Base-by-base conservation (phyloP, 1,140 invertebrate species). In the Musca vetustissima region DNA sequence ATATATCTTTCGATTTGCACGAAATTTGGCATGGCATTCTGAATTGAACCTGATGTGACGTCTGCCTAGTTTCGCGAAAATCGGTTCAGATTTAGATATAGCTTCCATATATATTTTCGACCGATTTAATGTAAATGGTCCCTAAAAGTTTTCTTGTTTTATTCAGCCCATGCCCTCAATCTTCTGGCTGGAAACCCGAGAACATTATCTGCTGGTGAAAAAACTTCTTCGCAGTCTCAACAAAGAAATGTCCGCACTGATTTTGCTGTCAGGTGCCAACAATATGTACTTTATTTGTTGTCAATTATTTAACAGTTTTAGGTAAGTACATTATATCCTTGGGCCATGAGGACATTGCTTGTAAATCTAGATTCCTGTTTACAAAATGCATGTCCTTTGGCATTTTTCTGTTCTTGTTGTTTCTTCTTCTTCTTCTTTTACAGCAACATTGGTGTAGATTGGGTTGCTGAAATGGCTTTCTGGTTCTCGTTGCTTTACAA, bases 221-320 rank as follows among this genome's bases (percentile, higher is more conserved):
- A 90, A 91, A 70, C 80, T 91, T 0, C 90, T 92, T 87, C 71
- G 88, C 87, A 53, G 89, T 85, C 64, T 81, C 88, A 79, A 80
- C 67, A 3, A 88, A 88, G 75, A 83, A 89, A 72, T 80, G 21
- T 74, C 75, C 15, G 73, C 74, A 1, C 53, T 82, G 11, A 73
- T 79, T 3, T 67, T 82, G 0, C 43, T 80, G 7, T 74, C 77
- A 4, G 75, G 76, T 67, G 73, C 77, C 21, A 81, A 81, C 25
- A 81, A 80, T 49, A 78, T 82, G 75, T 82, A 76, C 14, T 82
- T 81, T 14, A 81, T 82, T 25, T 80, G 80, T 43, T 78, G 79
- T 73, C 80, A 82, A 50, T 57, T 82, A 8, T 80, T 81, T 19
- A 81, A 79, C 36, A 81, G 76, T 61, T 79, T 80, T 36, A 76